Conservation (phyloP, 2,888 invertebrate species). For the Philhelius pedissequus region DNA sequence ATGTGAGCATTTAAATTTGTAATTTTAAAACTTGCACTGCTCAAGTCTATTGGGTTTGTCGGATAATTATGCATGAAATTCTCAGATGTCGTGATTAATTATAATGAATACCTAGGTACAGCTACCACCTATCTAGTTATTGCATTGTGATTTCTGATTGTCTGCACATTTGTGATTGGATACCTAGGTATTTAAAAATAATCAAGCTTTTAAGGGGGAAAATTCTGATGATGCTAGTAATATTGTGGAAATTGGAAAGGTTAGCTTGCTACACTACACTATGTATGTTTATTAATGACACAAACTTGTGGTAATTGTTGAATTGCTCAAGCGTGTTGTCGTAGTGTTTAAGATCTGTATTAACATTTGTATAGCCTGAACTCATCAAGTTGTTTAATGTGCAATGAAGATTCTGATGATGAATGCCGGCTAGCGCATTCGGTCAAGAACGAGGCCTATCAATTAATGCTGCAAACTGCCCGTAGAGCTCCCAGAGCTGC, state of each 20-base stretch:
- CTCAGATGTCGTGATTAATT: slow-evolving; percentile 9
- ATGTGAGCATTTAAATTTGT: not conserved
- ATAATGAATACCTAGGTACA: too few relatives aligned
- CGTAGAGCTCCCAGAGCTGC: too few relatives aligned
- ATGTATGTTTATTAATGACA: not conserved
- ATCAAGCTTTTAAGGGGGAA: not conserved
- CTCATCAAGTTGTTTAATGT: not conserved
- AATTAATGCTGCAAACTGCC: too few relatives aligned
- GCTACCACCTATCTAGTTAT: too few relatives aligned
- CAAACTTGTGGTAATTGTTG: not conserved
- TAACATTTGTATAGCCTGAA: not conserved
- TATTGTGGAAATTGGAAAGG: not conserved
- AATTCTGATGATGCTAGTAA: not conserved
- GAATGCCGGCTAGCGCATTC: too few relatives aligned
- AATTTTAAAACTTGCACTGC: not conserved
- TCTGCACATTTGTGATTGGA: not conserved
- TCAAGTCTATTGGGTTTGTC: not conserved
- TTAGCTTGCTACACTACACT: not conserved
- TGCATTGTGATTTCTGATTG: not conserved
- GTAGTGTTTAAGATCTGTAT: not conserved
- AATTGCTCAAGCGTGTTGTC: not conserved
- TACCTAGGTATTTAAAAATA: not conserved
- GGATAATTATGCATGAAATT: not conserved
- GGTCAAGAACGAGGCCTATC: too few relatives aligned
- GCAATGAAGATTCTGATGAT: too few relatives aligned